A percentile compares a stretch with the other conserved stretches of the same genome.
Conservation (phyloP, 2,797 vertebrate species). For the Limnodromus scolopaceus region DNA sequence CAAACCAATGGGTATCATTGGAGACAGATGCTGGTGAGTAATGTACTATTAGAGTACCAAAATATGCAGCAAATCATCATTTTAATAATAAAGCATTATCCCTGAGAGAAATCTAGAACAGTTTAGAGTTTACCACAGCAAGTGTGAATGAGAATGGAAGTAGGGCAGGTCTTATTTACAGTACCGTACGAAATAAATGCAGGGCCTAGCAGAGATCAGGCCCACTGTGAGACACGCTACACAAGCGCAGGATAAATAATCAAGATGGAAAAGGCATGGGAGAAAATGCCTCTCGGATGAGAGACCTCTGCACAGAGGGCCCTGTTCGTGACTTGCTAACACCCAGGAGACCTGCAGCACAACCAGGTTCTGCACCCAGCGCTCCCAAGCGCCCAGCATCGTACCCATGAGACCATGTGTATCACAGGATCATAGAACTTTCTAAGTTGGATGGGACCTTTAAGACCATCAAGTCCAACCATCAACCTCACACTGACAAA, state of each 20-base stretch:
- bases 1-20: background rate
- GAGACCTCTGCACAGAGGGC: background rate
- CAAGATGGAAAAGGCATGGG: background rate
- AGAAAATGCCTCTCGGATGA: background rate
- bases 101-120: background rate
- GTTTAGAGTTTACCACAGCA: background rate
- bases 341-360: background rate
- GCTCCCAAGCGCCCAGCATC: background rate
- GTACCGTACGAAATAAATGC: background rate
- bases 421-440: background rate
- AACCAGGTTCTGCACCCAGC: background rate
- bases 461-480: background rate
- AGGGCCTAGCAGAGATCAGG: background rate
- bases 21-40: background rate
- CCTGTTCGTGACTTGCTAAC: background rate
- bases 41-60: background rate
- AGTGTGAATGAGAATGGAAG: background rate
- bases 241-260: background rate
- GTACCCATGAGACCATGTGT: background rate
- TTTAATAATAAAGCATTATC: background rate
- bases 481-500: background rate
- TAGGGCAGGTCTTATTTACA: background rate
- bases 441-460: background rate
- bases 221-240: background rate
- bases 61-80: background rate